These are phyloP conservation scores for Adelognathus sp. DNA, from an alignment of 2,888 invertebrate genomes.

Conservation along the genomic window DNA sequence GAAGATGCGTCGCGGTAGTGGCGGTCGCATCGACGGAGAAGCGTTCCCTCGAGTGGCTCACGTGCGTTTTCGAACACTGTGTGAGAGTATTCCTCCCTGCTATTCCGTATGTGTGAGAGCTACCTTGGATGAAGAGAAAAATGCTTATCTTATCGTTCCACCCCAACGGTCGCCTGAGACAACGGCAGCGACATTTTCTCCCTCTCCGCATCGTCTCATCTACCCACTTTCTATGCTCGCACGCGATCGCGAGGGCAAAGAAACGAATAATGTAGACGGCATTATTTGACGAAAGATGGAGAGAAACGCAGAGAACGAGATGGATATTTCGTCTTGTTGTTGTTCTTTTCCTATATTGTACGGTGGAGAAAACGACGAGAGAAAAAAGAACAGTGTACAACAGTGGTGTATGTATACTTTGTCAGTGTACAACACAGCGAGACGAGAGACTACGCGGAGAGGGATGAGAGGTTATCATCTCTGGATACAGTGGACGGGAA, in stretches of 20 bases:
- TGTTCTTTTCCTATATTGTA: no score
- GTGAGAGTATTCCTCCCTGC: not conserved
- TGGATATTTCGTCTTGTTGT: no score
- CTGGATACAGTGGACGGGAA: conserved; percentile 23
- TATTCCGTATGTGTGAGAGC: not conserved
- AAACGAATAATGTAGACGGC: conserved; percentile 56
- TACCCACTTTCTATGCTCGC: conserved; percentile 44
- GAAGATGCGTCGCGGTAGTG: not conserved
- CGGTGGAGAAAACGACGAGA: not conserved
- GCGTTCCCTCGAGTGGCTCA: conserved; percentile 36
- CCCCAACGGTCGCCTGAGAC: conserved; percentile 6
- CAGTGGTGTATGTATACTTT: not conserved
- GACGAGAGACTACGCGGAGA: not conserved
- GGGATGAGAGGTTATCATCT: conserved; percentile 36
- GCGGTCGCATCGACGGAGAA: conserved; percentile 9
- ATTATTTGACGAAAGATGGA: conserved; percentile 52
- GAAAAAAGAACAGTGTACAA: conserved; percentile 43
- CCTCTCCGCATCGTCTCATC: no score
- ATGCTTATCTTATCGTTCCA: conserved; percentile 29
- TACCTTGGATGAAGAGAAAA: conserved; percentile 23
- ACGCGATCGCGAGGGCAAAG: conserved; percentile 55
- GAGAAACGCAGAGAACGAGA: not conserved
- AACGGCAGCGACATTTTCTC: conserved; percentile 5
- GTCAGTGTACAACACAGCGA: conserved; percentile 20
- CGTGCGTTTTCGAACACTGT: not conserved